phyloP scores from a whole-genome alignment of 2,888 invertebrate genomes.

The Eilema griseolum region DNA sequence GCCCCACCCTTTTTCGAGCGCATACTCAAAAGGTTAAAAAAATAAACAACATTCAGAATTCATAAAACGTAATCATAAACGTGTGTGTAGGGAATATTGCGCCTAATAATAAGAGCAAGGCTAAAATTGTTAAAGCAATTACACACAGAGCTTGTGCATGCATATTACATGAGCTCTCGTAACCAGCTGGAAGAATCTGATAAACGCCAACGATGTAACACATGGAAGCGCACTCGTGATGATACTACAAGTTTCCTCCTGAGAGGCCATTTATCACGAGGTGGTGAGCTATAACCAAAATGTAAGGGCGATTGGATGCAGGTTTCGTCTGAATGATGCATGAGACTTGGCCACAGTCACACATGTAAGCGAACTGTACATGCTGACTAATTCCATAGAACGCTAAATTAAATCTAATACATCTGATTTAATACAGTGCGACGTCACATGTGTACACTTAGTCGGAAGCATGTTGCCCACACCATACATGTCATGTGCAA shows the following conservation, averaged over 20 bases:
- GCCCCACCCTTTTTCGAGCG: background rate
- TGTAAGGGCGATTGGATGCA: slow-evolving; percentile 73
- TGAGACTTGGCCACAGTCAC: slow-evolving; percentile 58
- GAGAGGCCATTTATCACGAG: slow-evolving; percentile 68
- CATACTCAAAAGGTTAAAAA: background rate
- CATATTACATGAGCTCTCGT: slow-evolving; percentile 71
- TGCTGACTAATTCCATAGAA: slow-evolving; percentile 58
- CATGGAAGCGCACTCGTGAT: slow-evolving; percentile 63
- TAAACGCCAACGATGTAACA: slow-evolving; percentile 67
- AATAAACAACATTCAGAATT: background rate
- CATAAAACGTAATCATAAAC: slow-evolving; percentile 4
- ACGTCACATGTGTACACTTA: slow-evolving; percentile 62
- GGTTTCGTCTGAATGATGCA: slow-evolving; percentile 71
- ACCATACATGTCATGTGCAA: slow-evolving; percentile 45
- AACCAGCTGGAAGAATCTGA: slow-evolving; percentile 72
- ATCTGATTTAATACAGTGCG: slow-evolving; percentile 65
- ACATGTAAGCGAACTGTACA: slow-evolving; percentile 49
- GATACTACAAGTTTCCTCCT: slow-evolving; percentile 70
- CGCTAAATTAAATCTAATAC: slow-evolving; percentile 53
- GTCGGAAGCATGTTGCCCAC: slow-evolving; percentile 41
- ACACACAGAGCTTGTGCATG: slow-evolving; percentile 63
- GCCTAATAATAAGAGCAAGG: slow-evolving; percentile 39
- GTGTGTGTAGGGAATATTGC: slow-evolving; percentile 18
- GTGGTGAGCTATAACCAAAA: slow-evolving; percentile 63
- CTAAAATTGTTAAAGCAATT: slow-evolving; percentile 55